These are phyloP conservation scores for Lamproptera curius DNA, from an alignment of 2,888 invertebrate genomes.

Conservation along the genomic window DNA sequence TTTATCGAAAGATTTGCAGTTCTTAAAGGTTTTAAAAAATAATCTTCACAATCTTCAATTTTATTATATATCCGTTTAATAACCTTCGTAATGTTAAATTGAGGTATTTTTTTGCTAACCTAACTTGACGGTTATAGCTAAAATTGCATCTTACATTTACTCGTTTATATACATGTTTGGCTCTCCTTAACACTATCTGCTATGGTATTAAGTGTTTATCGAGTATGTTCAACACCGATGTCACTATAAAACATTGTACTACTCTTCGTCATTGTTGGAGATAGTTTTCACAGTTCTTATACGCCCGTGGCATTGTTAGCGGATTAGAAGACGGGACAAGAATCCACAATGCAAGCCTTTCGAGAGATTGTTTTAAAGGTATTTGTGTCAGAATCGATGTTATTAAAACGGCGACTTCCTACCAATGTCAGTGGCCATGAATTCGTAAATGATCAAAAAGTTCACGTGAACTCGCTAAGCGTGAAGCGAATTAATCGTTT, in stretches of 20 bases:
- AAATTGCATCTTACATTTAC: too few relatives aligned
- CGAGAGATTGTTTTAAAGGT: background rate
- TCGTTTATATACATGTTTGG: too few relatives aligned
- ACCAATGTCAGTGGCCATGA: background rate
- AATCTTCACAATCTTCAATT: background rate
- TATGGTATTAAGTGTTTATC: background rate
- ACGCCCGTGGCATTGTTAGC: background rate
- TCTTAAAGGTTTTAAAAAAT: too few relatives aligned
- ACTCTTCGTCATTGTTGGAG: conserved; percentile 10
- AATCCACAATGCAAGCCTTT: conserved; percentile 2
- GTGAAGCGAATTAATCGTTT: background rate
- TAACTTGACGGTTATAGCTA: too few relatives aligned
- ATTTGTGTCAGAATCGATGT: background rate
- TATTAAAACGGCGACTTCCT: background rate
- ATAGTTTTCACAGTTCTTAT: too few relatives aligned
- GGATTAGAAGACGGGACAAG: background rate
- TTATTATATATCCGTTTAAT: background rate
- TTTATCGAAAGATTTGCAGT: too few relatives aligned
- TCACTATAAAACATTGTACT: conserved; percentile 2
- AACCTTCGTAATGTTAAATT: background rate
- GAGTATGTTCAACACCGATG: conserved; percentile 1
- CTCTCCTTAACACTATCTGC: too few relatives aligned
- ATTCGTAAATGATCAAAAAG: too few relatives aligned
- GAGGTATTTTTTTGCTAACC: too few relatives aligned
- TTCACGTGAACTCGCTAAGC: background rate